Percentiles rank a stretch among this genome's conserved stretches.
Conservation (phyloP, 2,797 vertebrate species). For the Phalanger gymnotis region DNA sequence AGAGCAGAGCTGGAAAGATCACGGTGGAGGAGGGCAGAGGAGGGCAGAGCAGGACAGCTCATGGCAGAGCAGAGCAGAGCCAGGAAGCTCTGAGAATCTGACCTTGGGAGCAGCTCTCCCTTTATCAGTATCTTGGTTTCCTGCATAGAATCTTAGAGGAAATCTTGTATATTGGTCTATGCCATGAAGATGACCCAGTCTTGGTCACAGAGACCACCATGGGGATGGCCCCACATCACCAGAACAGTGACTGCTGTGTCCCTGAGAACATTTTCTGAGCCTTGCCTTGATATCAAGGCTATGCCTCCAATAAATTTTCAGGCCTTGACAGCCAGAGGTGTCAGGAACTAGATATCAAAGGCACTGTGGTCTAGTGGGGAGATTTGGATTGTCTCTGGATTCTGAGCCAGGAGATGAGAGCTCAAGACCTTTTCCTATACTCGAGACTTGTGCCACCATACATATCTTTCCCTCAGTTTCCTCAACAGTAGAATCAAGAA, state of each 20-base stretch:
- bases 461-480: not conserved
- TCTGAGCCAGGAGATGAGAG: not conserved
- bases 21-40: no score
- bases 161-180: not conserved
- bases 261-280: not conserved
- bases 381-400: not conserved
- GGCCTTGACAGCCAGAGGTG: not conserved
- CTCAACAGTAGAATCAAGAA: not conserved
- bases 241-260: not conserved
- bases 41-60: fast-evolving
- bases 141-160: not conserved
- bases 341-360: not conserved
- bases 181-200: not conserved
- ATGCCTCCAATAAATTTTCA: no score
- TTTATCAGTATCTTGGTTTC: not conserved
- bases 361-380: not conserved
- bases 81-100: not conserved
- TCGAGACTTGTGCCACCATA: not conserved
- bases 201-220: not conserved
- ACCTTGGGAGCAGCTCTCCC: not conserved
- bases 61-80: not conserved
- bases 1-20: no score
- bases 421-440: not conserved
- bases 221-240: not conserved
- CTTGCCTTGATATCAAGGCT: no score